Evolutionary conservation across 2,113 vertebrate species (phyloP).

Genomic region (Oreochromis tanganicae): DNA sequence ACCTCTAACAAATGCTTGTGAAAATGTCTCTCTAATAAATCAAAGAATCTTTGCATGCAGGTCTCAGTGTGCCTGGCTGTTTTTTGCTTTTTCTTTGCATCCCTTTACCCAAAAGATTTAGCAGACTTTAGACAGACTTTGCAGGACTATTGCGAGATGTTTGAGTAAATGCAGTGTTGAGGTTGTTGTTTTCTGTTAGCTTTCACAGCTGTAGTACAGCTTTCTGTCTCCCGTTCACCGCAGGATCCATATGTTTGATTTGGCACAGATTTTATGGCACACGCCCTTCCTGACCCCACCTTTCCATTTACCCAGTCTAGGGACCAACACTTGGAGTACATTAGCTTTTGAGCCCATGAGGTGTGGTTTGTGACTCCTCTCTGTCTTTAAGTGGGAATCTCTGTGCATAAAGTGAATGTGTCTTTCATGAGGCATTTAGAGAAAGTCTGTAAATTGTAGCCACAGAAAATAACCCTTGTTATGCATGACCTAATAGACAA

Average conservation of each 20-base stretch:
- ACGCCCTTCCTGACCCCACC: neutral
- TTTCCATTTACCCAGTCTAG: neutral
- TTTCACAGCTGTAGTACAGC: neutral
- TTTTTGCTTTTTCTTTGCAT: neutral
- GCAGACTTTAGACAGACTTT: neutral
- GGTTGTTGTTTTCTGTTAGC: neutral
- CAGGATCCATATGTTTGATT: neutral
- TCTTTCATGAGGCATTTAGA: neutral
- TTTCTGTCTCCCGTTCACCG: neutral
- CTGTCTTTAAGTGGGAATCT: neutral
- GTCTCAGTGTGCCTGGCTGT: neutral
- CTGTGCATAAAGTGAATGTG: neutral
- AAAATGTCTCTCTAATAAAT: neutral
- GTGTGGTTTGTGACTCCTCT: neutral
- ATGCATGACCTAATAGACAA: rapidly evolving
- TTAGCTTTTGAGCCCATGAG: neutral
- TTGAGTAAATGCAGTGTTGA: neutral
- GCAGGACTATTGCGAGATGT: neutral
- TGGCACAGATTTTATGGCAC: neutral
- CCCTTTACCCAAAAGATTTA: neutral
- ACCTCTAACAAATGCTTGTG: neutral
- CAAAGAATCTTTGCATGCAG: neutral
- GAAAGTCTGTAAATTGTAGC: neutral
- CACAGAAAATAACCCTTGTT: neutral
- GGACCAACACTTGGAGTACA: neutral